Percentiles rank a stretch among this genome's conserved stretches.
These are phyloP conservation scores for Vipera latastei DNA, from an alignment of 2,797 vertebrate species.

Conservation along the genomic window DNA sequence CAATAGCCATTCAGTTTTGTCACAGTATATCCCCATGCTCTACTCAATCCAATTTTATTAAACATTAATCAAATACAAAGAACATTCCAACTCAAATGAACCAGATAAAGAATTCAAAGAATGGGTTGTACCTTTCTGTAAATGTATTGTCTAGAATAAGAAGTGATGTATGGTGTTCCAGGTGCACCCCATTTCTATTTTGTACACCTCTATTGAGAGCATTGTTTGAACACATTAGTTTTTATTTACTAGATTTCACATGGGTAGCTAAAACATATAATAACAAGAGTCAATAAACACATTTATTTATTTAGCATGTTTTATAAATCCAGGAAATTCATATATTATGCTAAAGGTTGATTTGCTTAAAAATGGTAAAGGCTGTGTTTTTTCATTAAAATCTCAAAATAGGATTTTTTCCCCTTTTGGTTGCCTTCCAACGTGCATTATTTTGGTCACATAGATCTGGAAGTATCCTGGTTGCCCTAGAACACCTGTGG, in stretches of 20 bases:
- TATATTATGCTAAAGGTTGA: background rate
- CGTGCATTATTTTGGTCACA: background rate
- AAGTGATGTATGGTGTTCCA: background rate
- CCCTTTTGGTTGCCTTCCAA: background rate
- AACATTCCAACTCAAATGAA: background rate
- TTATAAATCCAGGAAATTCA: background rate
- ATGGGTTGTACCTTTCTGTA: background rate
- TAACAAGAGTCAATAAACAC: background rate
- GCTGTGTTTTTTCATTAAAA: background rate
- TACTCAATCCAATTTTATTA: background rate
- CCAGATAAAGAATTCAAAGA: background rate
- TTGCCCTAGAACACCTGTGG: background rate
- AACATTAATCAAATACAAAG: background rate
- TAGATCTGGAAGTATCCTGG: background rate
- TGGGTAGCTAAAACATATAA: background rate
- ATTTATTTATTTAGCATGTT: background rate
- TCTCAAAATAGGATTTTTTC: background rate
- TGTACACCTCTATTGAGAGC: background rate
- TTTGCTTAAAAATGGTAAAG: background rate
- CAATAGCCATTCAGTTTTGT: background rate
- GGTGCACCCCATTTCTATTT: background rate
- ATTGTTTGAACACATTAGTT: background rate
- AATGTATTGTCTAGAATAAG: background rate
- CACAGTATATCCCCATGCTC: background rate
- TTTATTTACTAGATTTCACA: background rate